Base-by-base conservation (phyloP, 2,888 invertebrate species). In the Mythimna pallens region DNA sequence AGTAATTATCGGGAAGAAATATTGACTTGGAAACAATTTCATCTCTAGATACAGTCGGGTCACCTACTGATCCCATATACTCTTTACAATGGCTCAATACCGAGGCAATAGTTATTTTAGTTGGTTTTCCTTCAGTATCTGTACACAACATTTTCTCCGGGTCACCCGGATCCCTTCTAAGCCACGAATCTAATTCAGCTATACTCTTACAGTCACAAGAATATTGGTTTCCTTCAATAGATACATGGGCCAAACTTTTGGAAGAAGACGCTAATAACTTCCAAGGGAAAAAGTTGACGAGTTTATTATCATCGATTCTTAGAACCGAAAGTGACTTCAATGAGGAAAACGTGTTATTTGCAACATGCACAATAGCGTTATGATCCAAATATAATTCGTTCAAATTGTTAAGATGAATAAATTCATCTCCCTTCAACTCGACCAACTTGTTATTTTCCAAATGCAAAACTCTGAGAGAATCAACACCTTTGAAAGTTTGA, bases 161-260 rank as follows among this genome's bases (percentile, higher is more conserved):
- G 91, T 97, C 97, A 65, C 97, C 97, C 34, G 97, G 97, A 91
- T 97, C 97, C 84, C 97, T 96, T 74, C 97, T 95, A 75, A 98
- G 93, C 98, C 98, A 98, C 65, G 97, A 96, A 88, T 97, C 97
- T 89, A 98, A 96, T 88, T 97, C 97, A 59, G 97, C 97, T 82
- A 98, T 97, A 91, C 97, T 97, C 88, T 96, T 97, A 93, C 98
- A 98, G 90, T 98, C 98, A 94, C 98, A 98, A 87, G 98, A 98
- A 98, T 98, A 98, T 91, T 97, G 97, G 96, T 98, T 98, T 86
- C 98, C 97, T 87, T 98, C 97, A 84, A 98, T 96, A 59, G 97
- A 97, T 85, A 98, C 97, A 89, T 97, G 97, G 85, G 98, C 97
- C 86, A 94, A 93, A 87, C 95, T 96, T 93, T 96, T 96, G 80